Evolutionary conservation across 2,113 vertebrate genomes (phyloP), one percentile per base, ranked within the genome.

Genomic region (Albula goreensis): DNA sequence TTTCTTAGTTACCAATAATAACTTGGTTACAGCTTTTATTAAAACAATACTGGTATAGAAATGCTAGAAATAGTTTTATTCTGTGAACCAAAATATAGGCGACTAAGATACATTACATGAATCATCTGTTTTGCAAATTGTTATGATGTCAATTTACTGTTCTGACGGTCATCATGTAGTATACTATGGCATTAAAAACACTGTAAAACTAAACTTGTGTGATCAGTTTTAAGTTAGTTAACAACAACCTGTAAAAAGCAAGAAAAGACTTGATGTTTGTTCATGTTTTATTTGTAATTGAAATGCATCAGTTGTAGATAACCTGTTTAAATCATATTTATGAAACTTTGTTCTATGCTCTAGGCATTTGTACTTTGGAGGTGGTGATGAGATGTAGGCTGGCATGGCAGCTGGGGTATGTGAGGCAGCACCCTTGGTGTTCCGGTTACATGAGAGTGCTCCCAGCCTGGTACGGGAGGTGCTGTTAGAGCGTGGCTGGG

Each of bases 401-500:
- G 74, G 15, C 7, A 89, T 88, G 89, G 87, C 87, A 7, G 60
- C 84, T 25, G 74, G 78, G 0, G 85, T 1, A 51, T 1, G 66
- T 82, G 87, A 53, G 53, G 0, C 3, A 1, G 52, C 80, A 10
- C 89, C 95, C 0, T 90, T 95, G 84, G 95, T 96, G 80, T 96
- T 97, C 89, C 91, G 93, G 19, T 90, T 96, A 9, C 95, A 95
- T 0, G 91, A 94, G 1, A 88, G 86, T 7, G 91, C 89, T 2
- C 95, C 95, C 0, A 80, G 89, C 56, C 87, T 96, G 85, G 92
- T 97, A 57, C 93, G 94, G 51, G 94, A 96, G 13, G 95, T 97
- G 80, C 94, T 97, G 3, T 89, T 97, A 88, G 96, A 97, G 92
- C 92, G 93, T 0, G 95, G 95, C 0, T 97, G 96, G 96, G 88